Evolutionary conservation across 2,888 invertebrate genomes (phyloP), one percentile per base, ranked within the genome.

Genomic region (Nymphalis polychloros): DNA sequence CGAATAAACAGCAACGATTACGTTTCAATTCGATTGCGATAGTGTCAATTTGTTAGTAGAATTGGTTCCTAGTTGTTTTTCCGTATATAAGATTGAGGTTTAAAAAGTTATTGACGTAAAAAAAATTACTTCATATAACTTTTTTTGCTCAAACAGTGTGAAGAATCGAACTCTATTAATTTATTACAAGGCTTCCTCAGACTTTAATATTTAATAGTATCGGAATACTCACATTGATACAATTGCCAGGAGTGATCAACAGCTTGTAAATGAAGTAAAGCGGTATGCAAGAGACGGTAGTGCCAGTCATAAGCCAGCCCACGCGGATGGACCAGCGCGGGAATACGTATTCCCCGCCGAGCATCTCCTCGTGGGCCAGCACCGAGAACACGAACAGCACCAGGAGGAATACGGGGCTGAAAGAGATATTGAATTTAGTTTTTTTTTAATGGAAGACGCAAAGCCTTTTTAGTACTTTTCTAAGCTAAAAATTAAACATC

Each of bases 371-470:
- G 82, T 97, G 97, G 10, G 95, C 95, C 79, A 96, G 86, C 72
- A 98, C 93, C 0, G 97, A 97, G 88, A 96, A 96, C 70, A 97
- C 94, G 88, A 98, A 97, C 71, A 98, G 96, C 17, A 95, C 97
- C 85, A 97, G 91, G 77, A 97, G 94, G 87, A 97, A 97, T 19
- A 57, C 57, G 19, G 57, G 57, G 6, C 57, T 57, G 35, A 13
- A 53, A 27, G 27, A 53, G 17, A 49, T n/a, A 49, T 17, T 17
- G 19, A 8, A 49, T n/a, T 49, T 5, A 19, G 0, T 5, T 49
- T 49, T 8, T 49, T 49, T 49, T 49, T 4, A 41, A 41, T 10
- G 10, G 35, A 3, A 10, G 35, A 8, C 35, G 10, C 10, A 41
- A 41, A 41, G 0, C 8, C 10, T 41, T 8, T 5, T 6, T 31